Percentiles rank a stretch among this genome's conserved stretches.
Conservation (phyloP, 2,888 invertebrate species). For the Andricus curvator region DNA sequence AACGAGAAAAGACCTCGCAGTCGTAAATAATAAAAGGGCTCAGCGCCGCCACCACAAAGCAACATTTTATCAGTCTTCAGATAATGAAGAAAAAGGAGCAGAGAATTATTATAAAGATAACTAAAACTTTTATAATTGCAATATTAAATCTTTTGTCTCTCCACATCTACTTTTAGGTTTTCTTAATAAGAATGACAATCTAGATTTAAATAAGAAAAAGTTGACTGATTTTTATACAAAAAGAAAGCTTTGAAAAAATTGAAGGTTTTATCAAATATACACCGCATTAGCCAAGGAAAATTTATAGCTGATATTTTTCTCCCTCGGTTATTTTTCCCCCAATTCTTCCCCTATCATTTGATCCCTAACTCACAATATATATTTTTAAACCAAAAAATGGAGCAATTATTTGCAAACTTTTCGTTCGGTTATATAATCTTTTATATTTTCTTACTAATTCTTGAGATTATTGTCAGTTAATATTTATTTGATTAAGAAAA, state of each 20-base stretch:
- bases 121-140: conserved; percentile 9
- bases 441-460: not conserved
- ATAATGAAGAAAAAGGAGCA: conserved; percentile 9
- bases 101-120: conserved; percentile 26
- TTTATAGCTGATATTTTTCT: conserved; percentile 35
- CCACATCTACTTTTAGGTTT: not conserved
- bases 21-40: conserved; percentile 33
- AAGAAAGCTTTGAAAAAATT: not conserved
- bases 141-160: not conserved
- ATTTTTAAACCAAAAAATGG: not conserved
- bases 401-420: not conserved
- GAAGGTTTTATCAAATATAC: conserved; percentile 6
- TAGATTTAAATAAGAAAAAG: not conserved
- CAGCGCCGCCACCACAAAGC: conserved; percentile 30
- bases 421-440: not conserved
- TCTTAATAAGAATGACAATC: not conserved
- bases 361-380: not conserved
- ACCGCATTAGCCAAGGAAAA: conserved; percentile 10
- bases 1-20: not conserved
- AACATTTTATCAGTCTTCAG: conserved; percentile 34
- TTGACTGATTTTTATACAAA: not conserved
- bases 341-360: not conserved
- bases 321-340: conserved; percentile 30
- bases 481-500: not conserved
- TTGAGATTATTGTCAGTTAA: not conserved